These are phyloP conservation scores for Ptychadena robeensis DNA, from an alignment of 2,797 vertebrate genomes.

Conservation along the genomic window DNA sequence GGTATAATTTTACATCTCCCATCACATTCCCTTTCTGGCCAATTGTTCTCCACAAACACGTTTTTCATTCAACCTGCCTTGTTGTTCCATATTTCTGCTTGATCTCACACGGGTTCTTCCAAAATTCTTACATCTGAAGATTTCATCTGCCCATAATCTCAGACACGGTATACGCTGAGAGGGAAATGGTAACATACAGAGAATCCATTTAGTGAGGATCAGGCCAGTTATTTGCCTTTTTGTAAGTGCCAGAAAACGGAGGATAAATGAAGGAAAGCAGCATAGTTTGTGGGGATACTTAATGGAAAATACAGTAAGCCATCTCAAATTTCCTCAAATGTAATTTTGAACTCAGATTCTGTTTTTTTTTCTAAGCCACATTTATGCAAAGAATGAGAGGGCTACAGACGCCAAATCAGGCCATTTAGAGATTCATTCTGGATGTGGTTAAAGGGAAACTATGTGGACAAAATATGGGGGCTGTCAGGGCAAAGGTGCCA, in stretches of 20 bases:
- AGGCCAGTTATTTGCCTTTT: conserved; percentile 22
- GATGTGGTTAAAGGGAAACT: neutral
- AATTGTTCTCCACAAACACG: conserved; percentile 17
- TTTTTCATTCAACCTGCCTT: conserved; percentile 16
- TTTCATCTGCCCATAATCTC: neutral
- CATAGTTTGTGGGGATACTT: conserved; percentile 31
- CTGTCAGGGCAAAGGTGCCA: neutral
- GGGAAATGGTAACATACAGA: conserved; percentile 4
- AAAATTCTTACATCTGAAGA: conserved; percentile 16
- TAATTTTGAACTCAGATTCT: conserved; percentile 35
- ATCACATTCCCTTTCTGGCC: conserved; percentile 50
- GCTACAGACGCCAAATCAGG: neutral
- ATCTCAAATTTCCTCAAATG: conserved; percentile 41
- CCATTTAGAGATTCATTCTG: neutral
- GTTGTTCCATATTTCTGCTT: conserved; percentile 9
- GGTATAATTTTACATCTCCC: conserved; percentile 53
- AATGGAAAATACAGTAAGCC: conserved; percentile 46
- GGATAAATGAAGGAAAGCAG: conserved; percentile 33
- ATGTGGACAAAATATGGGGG: neutral
- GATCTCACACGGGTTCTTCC: conserved; percentile 8
- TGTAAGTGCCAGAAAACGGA: conserved; percentile 37
- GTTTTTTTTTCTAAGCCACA: conserved; percentile 1
- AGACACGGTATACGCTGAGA: conserved; percentile 7
- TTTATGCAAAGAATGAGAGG: conserved; percentile 37
- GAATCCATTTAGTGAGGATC: conserved; percentile 24